Evolutionary conservation across 2,797 vertebrate species (phyloP).

Genomic region (Molossus alvarezi): DNA sequence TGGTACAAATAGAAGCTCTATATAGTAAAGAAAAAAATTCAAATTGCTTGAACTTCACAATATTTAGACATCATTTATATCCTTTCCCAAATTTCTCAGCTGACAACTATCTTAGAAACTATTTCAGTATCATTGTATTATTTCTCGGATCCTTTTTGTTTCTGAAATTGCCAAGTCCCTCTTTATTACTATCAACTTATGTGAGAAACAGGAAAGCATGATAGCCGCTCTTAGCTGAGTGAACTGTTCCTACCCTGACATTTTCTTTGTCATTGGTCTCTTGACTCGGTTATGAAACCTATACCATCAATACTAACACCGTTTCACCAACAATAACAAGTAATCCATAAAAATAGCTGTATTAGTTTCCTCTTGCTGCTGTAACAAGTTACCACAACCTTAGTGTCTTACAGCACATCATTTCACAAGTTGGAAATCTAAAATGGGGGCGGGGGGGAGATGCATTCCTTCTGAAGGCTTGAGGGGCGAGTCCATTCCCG

Average conservation of each 20-base stretch:
- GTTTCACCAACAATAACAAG: neutral
- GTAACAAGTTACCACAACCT: neutral
- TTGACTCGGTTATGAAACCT: conserved; percentile 9
- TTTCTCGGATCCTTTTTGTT: neutral
- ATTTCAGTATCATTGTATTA: conserved; percentile 42
- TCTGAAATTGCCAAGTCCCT: neutral
- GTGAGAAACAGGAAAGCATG: neutral
- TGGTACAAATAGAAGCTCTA: neutral
- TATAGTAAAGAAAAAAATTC: neutral
- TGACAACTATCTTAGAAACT: neutral
- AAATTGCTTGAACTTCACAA: neutral
- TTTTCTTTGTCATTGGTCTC: conserved; percentile 27
- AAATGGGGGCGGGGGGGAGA: no score
- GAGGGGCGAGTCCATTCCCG: neutral
- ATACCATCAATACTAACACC: neutral
- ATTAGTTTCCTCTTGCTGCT: neutral
- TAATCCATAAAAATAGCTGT: neutral
- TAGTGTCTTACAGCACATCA: neutral
- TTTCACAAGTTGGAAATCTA: neutral
- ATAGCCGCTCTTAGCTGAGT: neutral
- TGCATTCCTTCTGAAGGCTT: neutral
- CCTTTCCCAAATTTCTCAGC: neutral
- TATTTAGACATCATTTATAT: neutral
- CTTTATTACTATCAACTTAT: neutral
- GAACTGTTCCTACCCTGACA: neutral